Conservation (phyloP, 2,888 invertebrate genomes). For the Meghimatium bilineatum region DNA sequence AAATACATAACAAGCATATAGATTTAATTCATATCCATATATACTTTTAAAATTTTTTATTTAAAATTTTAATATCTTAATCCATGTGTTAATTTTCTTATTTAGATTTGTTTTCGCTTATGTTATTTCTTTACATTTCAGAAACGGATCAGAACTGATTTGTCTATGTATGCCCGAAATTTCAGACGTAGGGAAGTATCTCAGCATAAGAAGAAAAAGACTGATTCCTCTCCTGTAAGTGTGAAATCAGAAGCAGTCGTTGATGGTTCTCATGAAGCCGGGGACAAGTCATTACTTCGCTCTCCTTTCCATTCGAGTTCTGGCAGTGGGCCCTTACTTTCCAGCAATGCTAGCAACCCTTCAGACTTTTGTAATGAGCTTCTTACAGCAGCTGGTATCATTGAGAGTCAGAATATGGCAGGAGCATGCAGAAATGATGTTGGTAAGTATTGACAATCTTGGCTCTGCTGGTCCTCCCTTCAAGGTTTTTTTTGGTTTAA, state of each 20-base stretch:
- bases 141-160: conserved; percentile 51
- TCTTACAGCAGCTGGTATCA: conserved; percentile 51
- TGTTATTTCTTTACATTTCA: no score
- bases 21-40: no score
- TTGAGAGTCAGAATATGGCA: conserved; percentile 49
- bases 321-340: neutral
- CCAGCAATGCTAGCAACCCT: conserved; percentile 13
- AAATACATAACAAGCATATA: no score
- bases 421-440: conserved; percentile 29
- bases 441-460: conserved; percentile 23
- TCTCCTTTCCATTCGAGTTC: conserved; percentile 9
- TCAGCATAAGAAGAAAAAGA: conserved; percentile 40
- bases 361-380: conserved; percentile 52
- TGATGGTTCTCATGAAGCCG: neutral
- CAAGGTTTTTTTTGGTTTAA: no score
- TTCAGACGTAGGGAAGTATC: conserved; percentile 50
- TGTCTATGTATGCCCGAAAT: conserved; percentile 53
- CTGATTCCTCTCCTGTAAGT: neutral
- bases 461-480: no score
- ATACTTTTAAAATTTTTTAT: no score
- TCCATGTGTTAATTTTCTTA: no score
- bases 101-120: no score
- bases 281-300: conserved; percentile 24
- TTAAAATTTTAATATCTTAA: no score
- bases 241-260: neutral